Evolutionary conservation across 2,888 invertebrate genomes (phyloP).

Genomic region (Arge pagana): DNA sequence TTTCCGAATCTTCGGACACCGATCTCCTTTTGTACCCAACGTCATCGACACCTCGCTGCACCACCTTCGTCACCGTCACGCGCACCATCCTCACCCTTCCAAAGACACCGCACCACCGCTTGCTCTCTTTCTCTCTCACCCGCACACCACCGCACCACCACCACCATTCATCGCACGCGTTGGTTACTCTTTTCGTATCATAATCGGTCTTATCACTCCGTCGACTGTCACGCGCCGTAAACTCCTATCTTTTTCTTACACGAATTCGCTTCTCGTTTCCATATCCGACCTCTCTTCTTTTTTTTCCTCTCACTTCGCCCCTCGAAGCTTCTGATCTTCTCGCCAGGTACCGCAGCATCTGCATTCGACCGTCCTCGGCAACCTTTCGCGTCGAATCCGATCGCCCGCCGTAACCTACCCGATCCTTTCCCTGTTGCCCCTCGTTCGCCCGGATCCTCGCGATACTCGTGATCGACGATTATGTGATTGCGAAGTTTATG

Average conservation of each 20-base stretch:
- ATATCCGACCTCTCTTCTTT: conserved; percentile 21
- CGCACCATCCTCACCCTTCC: neutral
- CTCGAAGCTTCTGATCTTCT: no score
- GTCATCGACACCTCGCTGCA: neutral
- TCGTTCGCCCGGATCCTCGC: neutral
- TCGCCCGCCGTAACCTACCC: neutral
- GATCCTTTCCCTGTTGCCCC: neutral
- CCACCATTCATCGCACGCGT: no score
- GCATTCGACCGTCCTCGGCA: no score
- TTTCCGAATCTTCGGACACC: neutral
- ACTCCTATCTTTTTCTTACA: no score
- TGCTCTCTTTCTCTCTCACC: neutral
- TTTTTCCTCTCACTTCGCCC: conserved; percentile 19
- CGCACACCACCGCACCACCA: no score
- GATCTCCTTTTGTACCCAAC: neutral
- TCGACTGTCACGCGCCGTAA: no score
- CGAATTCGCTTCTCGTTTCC: conserved; percentile 27
- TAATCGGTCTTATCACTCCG: no score
- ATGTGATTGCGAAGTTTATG: no score
- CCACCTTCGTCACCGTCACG: no score
- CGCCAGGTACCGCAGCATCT: no score
- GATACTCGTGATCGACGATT: neutral
- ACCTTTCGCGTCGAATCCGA: no score
- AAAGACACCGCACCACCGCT: neutral
- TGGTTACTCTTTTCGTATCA: no score